These are phyloP conservation scores for Bombus vancouverensis DNA, from an alignment of 1,140 invertebrate genomes.

Conservation along the genomic window DNA sequence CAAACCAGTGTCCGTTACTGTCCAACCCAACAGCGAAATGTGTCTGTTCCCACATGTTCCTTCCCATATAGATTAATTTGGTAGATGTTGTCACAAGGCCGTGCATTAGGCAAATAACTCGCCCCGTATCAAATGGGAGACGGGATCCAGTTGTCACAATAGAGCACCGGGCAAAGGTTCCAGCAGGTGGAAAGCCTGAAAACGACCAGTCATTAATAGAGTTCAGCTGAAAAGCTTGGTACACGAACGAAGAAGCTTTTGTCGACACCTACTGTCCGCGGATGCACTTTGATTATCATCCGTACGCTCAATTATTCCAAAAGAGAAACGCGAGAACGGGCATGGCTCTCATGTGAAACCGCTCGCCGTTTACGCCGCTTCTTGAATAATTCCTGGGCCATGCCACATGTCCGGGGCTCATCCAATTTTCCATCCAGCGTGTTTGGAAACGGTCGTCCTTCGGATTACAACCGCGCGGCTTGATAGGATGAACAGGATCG, in stretches of 20 bases:
- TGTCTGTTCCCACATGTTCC: background rate
- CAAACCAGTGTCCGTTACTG: background rate
- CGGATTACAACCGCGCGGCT: conserved; percentile 38
- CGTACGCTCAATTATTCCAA: conserved; percentile 36
- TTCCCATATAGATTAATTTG: background rate
- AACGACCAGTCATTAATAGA: background rate
- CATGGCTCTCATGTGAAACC: background rate
- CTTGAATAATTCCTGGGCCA: conserved; percentile 32
- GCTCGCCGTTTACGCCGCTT: conserved; percentile 16
- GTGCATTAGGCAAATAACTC: background rate
- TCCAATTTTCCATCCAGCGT: conserved; percentile 44
- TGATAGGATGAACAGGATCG: conserved; percentile 24
- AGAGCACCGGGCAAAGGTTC: no score
- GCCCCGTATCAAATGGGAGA: background rate
- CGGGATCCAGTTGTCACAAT: background rate
- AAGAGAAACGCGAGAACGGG: conserved; percentile 3
- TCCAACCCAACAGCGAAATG: background rate
- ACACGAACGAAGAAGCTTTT: background rate
- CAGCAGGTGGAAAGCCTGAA: background rate
- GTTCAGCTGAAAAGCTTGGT: conserved; percentile 18
- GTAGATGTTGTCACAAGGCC: background rate
- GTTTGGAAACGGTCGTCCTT: conserved; percentile 37
- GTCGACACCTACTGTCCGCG: background rate
- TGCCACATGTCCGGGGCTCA: conserved; percentile 37
- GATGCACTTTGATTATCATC: conserved; percentile 30